A percentile compares a stretch with the other conserved stretches of the same genome.
phyloP scores from a whole-genome alignment of 1,140 invertebrate genomes.

The Aplysia californica region DNA sequence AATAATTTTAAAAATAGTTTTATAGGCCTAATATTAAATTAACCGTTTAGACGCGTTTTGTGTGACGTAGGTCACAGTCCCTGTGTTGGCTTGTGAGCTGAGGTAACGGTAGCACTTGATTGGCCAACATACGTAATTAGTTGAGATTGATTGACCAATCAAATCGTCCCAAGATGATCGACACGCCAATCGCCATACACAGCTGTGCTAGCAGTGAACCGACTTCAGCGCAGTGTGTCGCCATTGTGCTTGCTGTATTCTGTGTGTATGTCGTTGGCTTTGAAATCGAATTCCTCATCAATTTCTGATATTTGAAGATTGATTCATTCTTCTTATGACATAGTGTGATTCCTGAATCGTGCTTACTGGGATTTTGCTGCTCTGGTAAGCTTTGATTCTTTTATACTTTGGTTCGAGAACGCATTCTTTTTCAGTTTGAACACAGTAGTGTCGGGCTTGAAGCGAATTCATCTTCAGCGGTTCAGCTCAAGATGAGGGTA shows the following conservation, averaged over 20 bases:
- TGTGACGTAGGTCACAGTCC: too few relatives aligned
- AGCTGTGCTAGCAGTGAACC: constrained; percentile 25
- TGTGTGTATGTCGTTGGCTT: constrained; percentile 7
- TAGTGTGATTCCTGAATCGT: not conserved
- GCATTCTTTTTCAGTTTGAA: too few relatives aligned
- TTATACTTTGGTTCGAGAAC: too few relatives aligned
- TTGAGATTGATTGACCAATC: constrained; percentile 27
- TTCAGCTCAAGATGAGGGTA: too few relatives aligned
- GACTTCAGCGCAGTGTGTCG: constrained; percentile 29
- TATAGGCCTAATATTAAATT: too few relatives aligned
- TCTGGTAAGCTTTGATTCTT: constrained; percentile 28
- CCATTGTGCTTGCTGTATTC: constrained; percentile 24
- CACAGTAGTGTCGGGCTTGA: too few relatives aligned
- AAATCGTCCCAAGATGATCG: constrained; percentile 30
- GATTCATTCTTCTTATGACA: constrained; percentile 5
- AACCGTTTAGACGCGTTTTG: too few relatives aligned
- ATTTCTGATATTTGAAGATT: not conserved
- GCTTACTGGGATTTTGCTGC: not conserved
- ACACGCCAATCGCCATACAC: constrained; percentile 32
- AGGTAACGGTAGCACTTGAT: too few relatives aligned
- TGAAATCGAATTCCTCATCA: constrained; percentile 9
- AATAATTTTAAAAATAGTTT: too few relatives aligned
- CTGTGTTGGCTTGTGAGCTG: too few relatives aligned
- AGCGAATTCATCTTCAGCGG: too few relatives aligned
- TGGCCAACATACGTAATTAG: constrained; percentile 32